Evolutionary conservation across 1,140 invertebrate genomes (phyloP), one percentile per base, ranked within the genome.

Genomic region (Drosophila mojavensis): DNA sequence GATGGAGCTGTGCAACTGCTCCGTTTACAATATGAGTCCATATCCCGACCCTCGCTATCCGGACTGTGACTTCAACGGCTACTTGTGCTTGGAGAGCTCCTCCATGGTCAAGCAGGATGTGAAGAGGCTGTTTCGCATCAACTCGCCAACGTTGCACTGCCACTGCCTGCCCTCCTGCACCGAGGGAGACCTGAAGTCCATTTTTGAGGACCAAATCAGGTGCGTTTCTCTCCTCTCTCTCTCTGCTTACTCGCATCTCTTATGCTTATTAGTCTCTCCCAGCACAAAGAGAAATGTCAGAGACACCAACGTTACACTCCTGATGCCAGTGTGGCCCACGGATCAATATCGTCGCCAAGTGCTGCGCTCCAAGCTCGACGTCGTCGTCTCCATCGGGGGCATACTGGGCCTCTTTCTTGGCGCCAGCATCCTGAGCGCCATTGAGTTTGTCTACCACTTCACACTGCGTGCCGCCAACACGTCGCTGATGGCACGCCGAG

Each of bases 101-200:
- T 72, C 66, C 5, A 66, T 84, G 75, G 68, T 83, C 0, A 75
- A 71, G 24, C 81, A 82, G 2, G 86, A 91, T 47, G 59, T 78
- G 3, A 84, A 77, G 28, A 33, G 69, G 10, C 51, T 91, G 45
- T 20, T 76, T 11, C 70, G 63, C 5, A 80, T 78, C 43, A 62
- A 70, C 1, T 58, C 60, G 3, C 65, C 55, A 0, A 69, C 75
- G n/a, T 30, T 63, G 4, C 75, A 73, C 1, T 91, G 91, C 36
- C 61, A 75, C 10, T 94, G 94, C 60, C 67, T 94, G 43, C 93
- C 94, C 0, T 94, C 94, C 56, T 94, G 94, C 64, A 93, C 91
- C 0, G 94, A 94, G 81, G 91, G 92, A 36, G 94, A 94, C 68
- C 65, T 93, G 5, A 69, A 76, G 24, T 60, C 92, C 0, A 65